A percentile compares a stretch with the other conserved stretches of the same genome.
Evolutionary conservation across 2,113 vertebrate species (phyloP).

Genomic region (Scomber japonicus): DNA sequence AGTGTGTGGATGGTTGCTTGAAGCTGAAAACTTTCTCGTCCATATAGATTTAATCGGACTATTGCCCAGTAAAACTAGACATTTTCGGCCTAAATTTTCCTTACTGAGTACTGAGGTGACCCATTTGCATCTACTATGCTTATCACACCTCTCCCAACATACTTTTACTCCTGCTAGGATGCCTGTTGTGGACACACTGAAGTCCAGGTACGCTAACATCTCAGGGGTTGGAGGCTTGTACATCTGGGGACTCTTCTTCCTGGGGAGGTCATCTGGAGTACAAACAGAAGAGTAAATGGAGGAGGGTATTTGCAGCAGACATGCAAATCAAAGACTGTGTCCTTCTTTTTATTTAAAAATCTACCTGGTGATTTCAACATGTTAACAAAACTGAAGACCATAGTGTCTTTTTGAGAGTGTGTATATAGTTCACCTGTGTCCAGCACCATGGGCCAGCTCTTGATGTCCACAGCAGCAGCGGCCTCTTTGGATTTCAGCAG

Average conservation of each 20-base stretch:
- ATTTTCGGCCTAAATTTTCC: background rate
- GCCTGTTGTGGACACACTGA: conserved; percentile 97
- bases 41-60: background rate
- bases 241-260: conserved; percentile 90
- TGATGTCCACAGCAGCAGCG: conserved; percentile 91
- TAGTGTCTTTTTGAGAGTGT: background rate
- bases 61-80: background rate
- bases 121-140: background rate
- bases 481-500: conserved; percentile 97
- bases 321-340: background rate
- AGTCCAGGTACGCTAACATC: conserved; percentile 95
- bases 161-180: conserved; percentile 98
- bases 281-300: background rate
- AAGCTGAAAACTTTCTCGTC: too few relatives aligned
- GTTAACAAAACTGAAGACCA: background rate
- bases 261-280: conserved; percentile 92
- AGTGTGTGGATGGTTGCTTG: background rate
- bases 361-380: background rate
- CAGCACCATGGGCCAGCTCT: conserved; percentile 94
- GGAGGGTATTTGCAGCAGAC: background rate
- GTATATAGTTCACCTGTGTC: conserved; percentile 89
- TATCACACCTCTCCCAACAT: conserved; percentile 25
- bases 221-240: conserved; percentile 94
- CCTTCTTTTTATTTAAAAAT: background rate
- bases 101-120: background rate